Conservation (phyloP, 2,888 invertebrate species). For the Caenorhabditis sinica region DNA sequence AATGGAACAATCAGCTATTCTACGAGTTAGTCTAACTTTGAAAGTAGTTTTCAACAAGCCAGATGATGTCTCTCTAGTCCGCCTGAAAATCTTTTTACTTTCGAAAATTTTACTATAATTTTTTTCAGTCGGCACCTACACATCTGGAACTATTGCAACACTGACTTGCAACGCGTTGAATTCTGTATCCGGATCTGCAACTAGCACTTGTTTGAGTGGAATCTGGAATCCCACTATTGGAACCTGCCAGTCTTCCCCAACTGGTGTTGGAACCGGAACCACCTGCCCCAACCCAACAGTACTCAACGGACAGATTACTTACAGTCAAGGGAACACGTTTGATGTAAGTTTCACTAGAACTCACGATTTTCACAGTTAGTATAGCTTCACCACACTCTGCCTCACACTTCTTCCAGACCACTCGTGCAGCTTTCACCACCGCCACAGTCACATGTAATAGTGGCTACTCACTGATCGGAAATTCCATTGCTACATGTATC, state of each 20-base stretch:
- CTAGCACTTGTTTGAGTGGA: slow-evolving; percentile 60
- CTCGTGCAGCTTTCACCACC: slow-evolving; percentile 51
- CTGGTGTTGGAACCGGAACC: slow-evolving; percentile 13
- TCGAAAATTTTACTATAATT: background rate
- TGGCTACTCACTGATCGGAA: slow-evolving; percentile 65
- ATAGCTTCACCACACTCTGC: background rate
- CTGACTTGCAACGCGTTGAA: slow-evolving; percentile 70
- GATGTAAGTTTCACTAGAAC: slow-evolving; percentile 32
- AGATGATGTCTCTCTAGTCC: background rate
- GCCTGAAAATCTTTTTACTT: background rate
- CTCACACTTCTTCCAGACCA: slow-evolving; percentile 7
- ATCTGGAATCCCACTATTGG: slow-evolving; percentile 63
- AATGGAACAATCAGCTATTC: slow-evolving; percentile 57
- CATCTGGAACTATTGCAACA: slow-evolving; percentile 70
- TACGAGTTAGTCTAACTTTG: slow-evolving; percentile 9
- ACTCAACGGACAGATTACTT: slow-evolving; percentile 39
- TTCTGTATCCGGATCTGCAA: slow-evolving; percentile 47
- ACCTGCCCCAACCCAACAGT: slow-evolving; percentile 35
- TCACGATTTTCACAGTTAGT: too few species aligned
- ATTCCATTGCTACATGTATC: slow-evolving; percentile 36
- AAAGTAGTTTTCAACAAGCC: background rate
- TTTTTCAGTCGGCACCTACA: slow-evolving; percentile 51
- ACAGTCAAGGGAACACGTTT: slow-evolving; percentile 47
- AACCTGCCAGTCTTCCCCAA: too few species aligned
- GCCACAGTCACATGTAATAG: slow-evolving; percentile 73